Percentiles rank a stretch among this genome's conserved stretches.
Evolutionary conservation across 2,888 invertebrate genomes (phyloP).

Genomic region (Cynaeus angustus): DNA sequence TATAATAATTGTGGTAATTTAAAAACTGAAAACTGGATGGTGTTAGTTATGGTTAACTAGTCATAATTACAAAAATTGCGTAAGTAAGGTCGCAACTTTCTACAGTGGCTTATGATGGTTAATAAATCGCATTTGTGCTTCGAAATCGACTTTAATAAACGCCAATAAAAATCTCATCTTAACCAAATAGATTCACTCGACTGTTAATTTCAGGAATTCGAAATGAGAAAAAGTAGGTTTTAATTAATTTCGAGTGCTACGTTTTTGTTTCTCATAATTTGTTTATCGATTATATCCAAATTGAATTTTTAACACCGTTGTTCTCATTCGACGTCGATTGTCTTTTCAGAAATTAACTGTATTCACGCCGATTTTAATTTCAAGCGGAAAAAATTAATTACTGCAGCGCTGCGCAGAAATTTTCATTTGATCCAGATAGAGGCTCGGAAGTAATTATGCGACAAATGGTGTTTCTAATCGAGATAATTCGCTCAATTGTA

Average conservation of each 20-base stretch:
- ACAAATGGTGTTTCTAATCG: no score
- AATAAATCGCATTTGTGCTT: constrained; percentile 23
- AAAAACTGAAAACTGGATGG: constrained; percentile 26
- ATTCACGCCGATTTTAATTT: not conserved
- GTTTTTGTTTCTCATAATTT: constrained; percentile 26
- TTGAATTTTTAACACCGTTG: constrained; percentile 33
- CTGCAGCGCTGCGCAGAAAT: no score
- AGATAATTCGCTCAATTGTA: no score
- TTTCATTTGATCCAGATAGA: no score
- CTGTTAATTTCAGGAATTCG: constrained; percentile 9
- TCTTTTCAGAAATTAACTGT: constrained; percentile 12
- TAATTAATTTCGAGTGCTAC: constrained; percentile 31
- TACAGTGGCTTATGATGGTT: constrained; percentile 34
- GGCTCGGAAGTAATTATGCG: no score
- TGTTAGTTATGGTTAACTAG: constrained; percentile 34
- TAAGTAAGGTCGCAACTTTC: constrained; percentile 31
- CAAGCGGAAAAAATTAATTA: not conserved
- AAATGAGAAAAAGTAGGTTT: constrained; percentile 16
- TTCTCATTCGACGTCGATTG: constrained; percentile 16
- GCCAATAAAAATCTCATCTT: constrained; percentile 34
- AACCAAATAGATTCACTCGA: constrained; percentile 29
- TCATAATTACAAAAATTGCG: constrained; percentile 35
- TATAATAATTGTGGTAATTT: constrained; percentile 31
- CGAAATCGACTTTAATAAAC: constrained; percentile 23
- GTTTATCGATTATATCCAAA: constrained; percentile 27